Base-by-base conservation (phyloP, 2,888 invertebrate species). In the Seira musarum region DNA sequence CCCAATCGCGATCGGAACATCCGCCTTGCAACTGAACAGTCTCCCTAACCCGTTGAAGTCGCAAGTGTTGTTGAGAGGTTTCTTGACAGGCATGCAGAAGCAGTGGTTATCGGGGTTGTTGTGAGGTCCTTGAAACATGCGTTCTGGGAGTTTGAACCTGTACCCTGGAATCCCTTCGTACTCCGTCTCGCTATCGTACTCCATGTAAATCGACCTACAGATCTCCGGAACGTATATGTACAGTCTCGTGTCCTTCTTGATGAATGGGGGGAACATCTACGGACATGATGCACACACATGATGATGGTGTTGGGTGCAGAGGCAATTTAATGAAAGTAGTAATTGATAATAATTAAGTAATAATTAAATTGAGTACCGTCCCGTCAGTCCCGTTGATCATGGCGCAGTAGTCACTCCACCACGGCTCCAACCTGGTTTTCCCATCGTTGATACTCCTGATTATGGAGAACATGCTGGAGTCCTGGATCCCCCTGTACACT, bases 1-100 rank as follows among this genome's bases (percentile, higher is more conserved):
- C 2, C 89, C 88, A 72, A 88, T 87, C 15, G 88, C 85, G 1
- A 89, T 85, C 1, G 89, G 89, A 3, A 87, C 88, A 40, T 87
- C 85, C 83, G 66, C 69, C 49, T 83, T 83, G 71, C 83, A 83
- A 2, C 64, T 81, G 17, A 76, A 72, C 13, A 83, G 3, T 6
- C 81, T 53, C 22, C 75, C 72, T 13, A 68, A 63, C 10, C 81
- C 83, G 25, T 49, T 77, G 15, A 68, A 67, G 21, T 81, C 66
- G 19, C 75, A 75, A 15, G 30, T 46, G n/a, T 71, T 30, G 61
- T 79, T 75, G 35, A 83, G 49, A 0, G 81, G 81, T 3, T 8
- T 6, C 2, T 6, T 13, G 2, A 73, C 63, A 1, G 61, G 24
- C 35, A 61, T 53, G 53, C 84, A 85, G 66, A 81, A 85, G 53